Conservation (phyloP, 2,113 vertebrate species). For the Tachysurus fulvidraco region DNA sequence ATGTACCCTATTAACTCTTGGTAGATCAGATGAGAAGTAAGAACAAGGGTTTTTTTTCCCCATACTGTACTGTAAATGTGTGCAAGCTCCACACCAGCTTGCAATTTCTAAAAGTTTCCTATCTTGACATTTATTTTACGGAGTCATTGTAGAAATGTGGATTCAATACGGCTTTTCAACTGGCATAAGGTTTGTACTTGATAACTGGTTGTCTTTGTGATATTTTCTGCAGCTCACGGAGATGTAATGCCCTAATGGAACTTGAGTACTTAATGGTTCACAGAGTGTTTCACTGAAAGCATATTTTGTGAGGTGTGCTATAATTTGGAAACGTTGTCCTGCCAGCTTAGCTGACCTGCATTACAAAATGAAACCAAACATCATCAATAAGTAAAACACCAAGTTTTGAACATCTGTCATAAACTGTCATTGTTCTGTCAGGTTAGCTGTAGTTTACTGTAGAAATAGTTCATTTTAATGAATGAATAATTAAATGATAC, state of each 20-base stretch:
- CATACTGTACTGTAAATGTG: neutral
- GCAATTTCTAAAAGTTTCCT: neutral
- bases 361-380: neutral
- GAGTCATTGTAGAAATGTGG: neutral
- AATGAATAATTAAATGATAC: neutral
- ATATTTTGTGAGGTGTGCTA: neutral
- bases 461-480: neutral
- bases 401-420: neutral
- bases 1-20: neutral
- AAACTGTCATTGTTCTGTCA: neutral
- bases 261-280: conserved; percentile 4
- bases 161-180: neutral
- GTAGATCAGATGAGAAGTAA: neutral
- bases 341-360: neutral
- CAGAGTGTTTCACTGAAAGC: neutral
- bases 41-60: neutral
- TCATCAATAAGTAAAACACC: neutral
- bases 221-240: conserved; percentile 15
- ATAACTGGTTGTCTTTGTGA: neutral
- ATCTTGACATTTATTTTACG: neutral
- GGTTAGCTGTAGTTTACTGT: neutral
- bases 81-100: neutral
- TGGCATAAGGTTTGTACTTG: neutral
- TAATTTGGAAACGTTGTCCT: neutral
- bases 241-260: conserved; percentile 24